Evolutionary conservation across 2,113 vertebrate species (phyloP), one percentile per base, ranked within the genome.

Genomic region (Lagopus muta): DNA sequence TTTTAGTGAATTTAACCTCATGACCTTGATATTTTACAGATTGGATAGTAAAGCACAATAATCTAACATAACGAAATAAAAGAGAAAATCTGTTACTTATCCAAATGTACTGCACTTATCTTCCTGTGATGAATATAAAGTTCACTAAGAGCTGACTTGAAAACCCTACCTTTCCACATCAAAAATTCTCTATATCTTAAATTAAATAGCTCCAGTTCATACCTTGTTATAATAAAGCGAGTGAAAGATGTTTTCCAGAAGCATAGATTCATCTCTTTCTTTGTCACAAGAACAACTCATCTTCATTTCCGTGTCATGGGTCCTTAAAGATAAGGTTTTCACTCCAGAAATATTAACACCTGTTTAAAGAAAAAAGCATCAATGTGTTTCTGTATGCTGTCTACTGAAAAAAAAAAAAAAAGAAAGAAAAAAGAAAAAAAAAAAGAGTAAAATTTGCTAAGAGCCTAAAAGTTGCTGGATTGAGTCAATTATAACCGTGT

Each of bases 301-400:
- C 82, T 94, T 94, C 73, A 78, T 94, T 91, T 66, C 16, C 30
- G 72, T 88, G 45, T 60, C 94, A 80, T 1, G 28, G 36, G 61
- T 34, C 81, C 72, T 67, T 65, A 79, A 78, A 80, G 72, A 83
- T 38, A 76, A 82, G 52, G 24, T 50, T 57, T 69, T 78, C 80
- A 75, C 43, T 65, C 52, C 42, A 76, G 69, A 94, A 90, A 94
- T 89, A 90, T 55, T 16, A 77, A 11, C 72, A 86, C 64, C 72
- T 38, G 72, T 78, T 65, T 60, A 61, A 82, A 88, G 82, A 82
- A 78, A 54, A 86, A 82, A 62, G 58, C 64, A 82, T 13, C 34
- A 6, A 36, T 13, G 42, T 74, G 48, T 36, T 74, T 74, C 21
- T 89, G 76, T 9, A 75, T 88, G 88, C 24, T 54, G 32, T 36